phyloP scores from a whole-genome alignment of 2,113 vertebrate genomes.

The Acanthisitta chloris region DNA sequence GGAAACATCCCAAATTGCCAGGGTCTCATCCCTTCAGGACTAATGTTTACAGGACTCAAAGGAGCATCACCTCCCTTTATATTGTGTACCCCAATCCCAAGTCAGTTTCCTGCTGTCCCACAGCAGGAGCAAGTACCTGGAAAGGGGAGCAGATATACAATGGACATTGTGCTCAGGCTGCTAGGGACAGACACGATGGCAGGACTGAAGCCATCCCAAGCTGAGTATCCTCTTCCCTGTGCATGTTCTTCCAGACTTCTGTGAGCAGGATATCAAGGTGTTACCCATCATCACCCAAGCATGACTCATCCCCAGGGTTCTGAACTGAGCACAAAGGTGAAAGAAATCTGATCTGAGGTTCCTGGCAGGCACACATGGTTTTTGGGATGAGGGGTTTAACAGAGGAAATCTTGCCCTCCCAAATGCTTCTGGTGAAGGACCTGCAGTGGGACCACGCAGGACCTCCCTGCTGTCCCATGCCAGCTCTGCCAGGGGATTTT shows the following conservation, averaged over 20 bases:
- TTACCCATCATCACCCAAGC: rapidly evolving
- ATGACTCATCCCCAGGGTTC: background rate
- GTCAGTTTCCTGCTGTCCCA: background rate
- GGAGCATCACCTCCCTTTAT: background rate
- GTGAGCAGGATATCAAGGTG: background rate
- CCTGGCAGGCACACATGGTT: background rate
- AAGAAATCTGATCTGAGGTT: background rate
- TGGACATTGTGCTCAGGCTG: background rate
- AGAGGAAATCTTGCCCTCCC: background rate
- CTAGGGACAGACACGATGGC: too few relatives aligned
- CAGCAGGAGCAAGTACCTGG: background rate
- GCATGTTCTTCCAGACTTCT: background rate
- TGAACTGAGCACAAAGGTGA: background rate
- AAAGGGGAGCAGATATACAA: background rate
- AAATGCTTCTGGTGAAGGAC: background rate
- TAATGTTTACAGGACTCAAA: rapidly evolving
- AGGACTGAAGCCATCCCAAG: background rate
- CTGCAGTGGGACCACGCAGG: background rate
- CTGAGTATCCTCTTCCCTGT: background rate
- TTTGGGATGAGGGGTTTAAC: background rate
- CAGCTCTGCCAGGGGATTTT: background rate
- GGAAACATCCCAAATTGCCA: background rate
- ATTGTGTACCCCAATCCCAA: rapidly evolving
- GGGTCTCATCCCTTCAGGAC: background rate
- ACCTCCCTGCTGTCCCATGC: background rate